phyloP scores from a whole-genome alignment of 2,113 vertebrate genomes.

The Brachirus orientalis region DNA sequence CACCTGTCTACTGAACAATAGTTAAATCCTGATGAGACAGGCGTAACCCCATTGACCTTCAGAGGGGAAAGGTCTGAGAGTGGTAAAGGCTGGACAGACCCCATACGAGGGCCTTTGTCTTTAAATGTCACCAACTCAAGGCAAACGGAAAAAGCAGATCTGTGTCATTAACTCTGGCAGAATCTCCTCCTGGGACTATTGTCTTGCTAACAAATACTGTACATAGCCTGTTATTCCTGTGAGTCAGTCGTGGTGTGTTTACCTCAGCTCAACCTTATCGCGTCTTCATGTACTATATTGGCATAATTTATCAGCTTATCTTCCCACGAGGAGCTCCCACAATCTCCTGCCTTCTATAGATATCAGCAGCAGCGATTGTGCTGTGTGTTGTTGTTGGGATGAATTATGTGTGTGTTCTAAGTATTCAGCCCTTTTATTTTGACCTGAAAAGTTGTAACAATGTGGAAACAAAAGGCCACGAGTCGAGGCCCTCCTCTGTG shows the following conservation, averaged over 20 bases:
- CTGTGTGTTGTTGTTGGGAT: neutral
- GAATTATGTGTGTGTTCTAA: conserved; percentile 7
- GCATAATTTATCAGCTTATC: conserved; percentile 55
- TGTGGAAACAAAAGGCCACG: conserved; percentile 58
- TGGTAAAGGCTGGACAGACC: conserved; percentile 39
- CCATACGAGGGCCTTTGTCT: conserved; percentile 64
- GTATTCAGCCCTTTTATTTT: conserved; percentile 46
- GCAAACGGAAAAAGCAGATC: conserved; percentile 29
- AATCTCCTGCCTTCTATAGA: conserved; percentile 34
- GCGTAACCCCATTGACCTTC: conserved; percentile 55
- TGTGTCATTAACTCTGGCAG: conserved; percentile 4
- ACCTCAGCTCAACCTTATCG: conserved; percentile 37
- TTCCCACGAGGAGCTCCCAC: conserved; percentile 21
- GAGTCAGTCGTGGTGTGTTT: conserved; percentile 13
- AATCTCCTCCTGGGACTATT: conserved; percentile 37
- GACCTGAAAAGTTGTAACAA: conserved; percentile 56
- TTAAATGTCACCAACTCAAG: conserved; percentile 58
- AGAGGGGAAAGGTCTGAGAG: conserved; percentile 54
- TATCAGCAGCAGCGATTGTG: conserved; percentile 24
- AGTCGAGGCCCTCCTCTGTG: conserved; percentile 56
- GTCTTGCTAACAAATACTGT: conserved; percentile 35
- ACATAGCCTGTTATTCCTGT: conserved; percentile 1
- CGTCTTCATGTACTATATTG: conserved; percentile 43
- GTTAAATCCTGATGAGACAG: conserved; percentile 31
- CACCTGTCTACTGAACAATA: conserved; percentile 43